Base-by-base conservation (phyloP, 2,113 vertebrate genomes). In the Corydoras sp. region DNA sequence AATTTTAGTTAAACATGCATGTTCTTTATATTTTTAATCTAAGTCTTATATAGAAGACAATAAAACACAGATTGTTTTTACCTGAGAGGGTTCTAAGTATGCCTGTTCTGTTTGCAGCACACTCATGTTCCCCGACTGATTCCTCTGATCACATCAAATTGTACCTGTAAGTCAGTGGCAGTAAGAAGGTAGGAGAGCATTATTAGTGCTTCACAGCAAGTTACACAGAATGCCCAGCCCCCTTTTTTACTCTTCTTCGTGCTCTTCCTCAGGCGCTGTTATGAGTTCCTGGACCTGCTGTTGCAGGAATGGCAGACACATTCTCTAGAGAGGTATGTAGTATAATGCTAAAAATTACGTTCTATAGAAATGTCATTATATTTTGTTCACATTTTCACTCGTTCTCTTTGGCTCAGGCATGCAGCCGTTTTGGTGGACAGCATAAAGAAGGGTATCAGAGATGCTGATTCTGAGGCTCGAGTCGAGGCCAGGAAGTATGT, bases 101-200 rank as follows among this genome's bases (percentile, higher is more conserved):
- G 11, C 12, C 43, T 9, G 53, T 71, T 14, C 15, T 82, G 75
- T 83, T 74, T 83, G 83, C 86, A 98, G 96, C 93, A 98, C 85
- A 98, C 96, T 29, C 96, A 98, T 9, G 95, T 98, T 76, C 96
- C 96, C 68, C 87, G 95, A 66, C 93, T 98, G 64, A 98, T 98
- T 85, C 96, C 95, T 75, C 90, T 98, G 85, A 98, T 98, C 86
- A 94, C 96, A 85, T 94, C 94, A 81, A 97, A 98, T 89, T 98
- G 96, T 88, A 96, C 96, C 9, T 98, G 91, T 76, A 98, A 98
- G 83, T 96, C 95, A 76, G 95, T 98, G 85, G 85, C 95, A 29
- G 96, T 98, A 48, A 90, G 96, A 79, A 95, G 96, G 96, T 98
- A 77, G 86, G 84, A 58, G 2, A 14, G 10, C 32, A 49, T 5